A percentile compares a stretch with the other conserved stretches of the same genome.
phyloP scores from a whole-genome alignment of 2,113 vertebrate species.

The Acrocephalus kingi region DNA sequence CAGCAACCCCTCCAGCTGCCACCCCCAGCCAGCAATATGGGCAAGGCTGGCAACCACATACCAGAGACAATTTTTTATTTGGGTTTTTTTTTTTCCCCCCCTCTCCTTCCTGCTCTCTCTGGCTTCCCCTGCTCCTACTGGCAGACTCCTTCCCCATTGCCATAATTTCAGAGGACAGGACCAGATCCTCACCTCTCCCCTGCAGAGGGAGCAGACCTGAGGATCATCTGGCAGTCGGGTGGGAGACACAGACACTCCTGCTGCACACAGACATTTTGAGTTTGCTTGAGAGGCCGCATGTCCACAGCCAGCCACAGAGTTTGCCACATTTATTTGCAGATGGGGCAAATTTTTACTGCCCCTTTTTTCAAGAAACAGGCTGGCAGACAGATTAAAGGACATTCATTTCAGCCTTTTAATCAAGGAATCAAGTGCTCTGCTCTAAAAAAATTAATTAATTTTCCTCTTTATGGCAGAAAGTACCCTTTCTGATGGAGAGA shows the following conservation, averaged over 20 bases:
- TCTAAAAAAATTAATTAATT: background rate
- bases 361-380: background rate
- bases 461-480: background rate
- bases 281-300: rapidly evolving
- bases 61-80: background rate
- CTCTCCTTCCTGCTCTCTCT: background rate
- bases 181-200: background rate
- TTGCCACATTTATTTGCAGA: background rate
- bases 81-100: background rate
- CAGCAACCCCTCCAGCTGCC: background rate
- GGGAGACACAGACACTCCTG: background rate
- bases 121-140: background rate
- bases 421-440: background rate
- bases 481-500: background rate
- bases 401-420: background rate
- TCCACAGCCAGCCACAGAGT: background rate
- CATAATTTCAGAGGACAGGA: background rate
- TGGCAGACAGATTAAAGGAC: background rate
- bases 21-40: background rate
- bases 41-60: background rate
- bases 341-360: background rate
- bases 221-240: background rate
- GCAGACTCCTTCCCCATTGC: background rate
- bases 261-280: background rate
- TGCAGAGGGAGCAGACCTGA: background rate